Evolutionary conservation across 2,888 invertebrate species (phyloP), one percentile per base, ranked within the genome.

Genomic region (Scelioninae gen. 1): DNA sequence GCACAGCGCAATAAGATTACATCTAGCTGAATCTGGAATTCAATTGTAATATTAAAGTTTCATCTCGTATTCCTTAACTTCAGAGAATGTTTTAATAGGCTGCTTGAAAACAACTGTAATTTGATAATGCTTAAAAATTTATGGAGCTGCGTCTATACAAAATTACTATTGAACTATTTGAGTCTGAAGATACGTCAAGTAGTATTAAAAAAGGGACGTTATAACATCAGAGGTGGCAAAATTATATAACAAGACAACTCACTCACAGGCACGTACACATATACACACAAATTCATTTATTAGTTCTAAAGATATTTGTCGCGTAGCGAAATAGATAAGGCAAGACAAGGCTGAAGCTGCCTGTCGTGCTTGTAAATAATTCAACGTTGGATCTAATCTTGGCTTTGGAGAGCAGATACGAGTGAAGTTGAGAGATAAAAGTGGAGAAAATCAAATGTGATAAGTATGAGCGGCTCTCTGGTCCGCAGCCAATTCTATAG

Each of bases 331-430:
- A 69, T 69, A 34, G 58, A 58, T 58, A 47, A 43, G 58, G 23
- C 23, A 16, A 47, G 58, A 69, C 58, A 58, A 45, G 68, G 47
- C 38, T 23, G 58, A 15, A 56, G 45, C 45, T 34, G 58, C 32
- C 62, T 63, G 34, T 43, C 38, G 16, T 34, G 56, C 47, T 58
- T 40, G 75, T 76, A 66, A 76, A 66, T 76, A 76, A 76, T 76
- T 75, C 56, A 75, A 55, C 45, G 56, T 38, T 29, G 58, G 53
- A 66, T 58, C 56, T 76, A 76, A 76, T 66, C 75, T 66, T 66
- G 32, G 51, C 58, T 23, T 55, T 47, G 51, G 38, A 13, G 56
- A 47, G 49, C 58, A 38, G 62, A 66, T 56, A 47, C 58, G 66
- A 23, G 56, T 45, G 47, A 32, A 75, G 47, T 47, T 15, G 38